Evolutionary conservation across 2,113 vertebrate species (phyloP).

Genomic region (Alces alces): DNA sequence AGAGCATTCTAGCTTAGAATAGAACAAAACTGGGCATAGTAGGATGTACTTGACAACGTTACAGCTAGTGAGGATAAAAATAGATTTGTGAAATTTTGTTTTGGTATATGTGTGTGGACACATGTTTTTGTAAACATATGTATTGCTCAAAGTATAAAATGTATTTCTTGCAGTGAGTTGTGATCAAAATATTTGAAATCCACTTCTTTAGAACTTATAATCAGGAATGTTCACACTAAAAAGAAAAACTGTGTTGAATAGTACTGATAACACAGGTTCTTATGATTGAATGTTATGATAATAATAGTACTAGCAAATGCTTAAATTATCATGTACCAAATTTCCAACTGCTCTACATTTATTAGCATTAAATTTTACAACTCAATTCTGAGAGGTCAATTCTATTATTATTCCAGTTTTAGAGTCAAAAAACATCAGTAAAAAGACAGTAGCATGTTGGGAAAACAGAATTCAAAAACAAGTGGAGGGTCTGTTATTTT

Average conservation of each 20-base stretch:
- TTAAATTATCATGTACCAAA: not conserved
- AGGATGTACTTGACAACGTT: not conserved
- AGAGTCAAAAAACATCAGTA: not conserved
- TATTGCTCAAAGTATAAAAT: not conserved
- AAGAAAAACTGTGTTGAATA: not conserved
- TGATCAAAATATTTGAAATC: not conserved
- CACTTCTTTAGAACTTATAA: not conserved
- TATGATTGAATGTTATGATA: not conserved
- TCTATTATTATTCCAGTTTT: not conserved
- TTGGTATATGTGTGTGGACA: not conserved
- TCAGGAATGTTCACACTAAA: not conserved
- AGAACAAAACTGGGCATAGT: not conserved
- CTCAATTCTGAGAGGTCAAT: not conserved
- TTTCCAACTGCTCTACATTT: not conserved
- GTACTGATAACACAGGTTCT: not conserved
- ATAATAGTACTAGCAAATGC: not conserved
- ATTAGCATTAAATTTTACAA: not conserved
- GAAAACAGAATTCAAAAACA: not conserved
- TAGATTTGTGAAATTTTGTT: not conserved
- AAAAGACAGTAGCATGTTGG: not conserved
- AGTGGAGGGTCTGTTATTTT: no score
- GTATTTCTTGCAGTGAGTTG: not conserved
- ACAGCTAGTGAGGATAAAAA: no score
- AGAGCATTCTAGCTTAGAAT: not conserved
- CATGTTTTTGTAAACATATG: not conserved